Conservation (phyloP, 2,888 invertebrate species). For the Petrolisthes cinctipes region DNA sequence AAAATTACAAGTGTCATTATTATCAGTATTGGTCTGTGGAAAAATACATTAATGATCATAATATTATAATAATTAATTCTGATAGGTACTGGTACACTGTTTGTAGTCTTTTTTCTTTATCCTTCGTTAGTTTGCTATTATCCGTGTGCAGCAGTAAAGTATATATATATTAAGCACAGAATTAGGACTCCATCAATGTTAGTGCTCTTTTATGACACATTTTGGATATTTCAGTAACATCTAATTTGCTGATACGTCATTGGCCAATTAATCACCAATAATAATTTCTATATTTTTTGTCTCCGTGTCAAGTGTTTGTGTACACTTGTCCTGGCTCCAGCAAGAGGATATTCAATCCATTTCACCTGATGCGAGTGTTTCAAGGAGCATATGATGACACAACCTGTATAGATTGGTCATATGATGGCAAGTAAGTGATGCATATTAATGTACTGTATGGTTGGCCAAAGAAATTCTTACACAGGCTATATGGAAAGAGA, state of each 20-base stretch:
- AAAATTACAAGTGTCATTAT: too few species aligned
- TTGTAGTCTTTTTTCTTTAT: not conserved
- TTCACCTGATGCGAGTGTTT: constrained; percentile 85
- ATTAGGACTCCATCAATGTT: not conserved
- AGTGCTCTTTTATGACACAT: not conserved
- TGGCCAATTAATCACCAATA: not conserved
- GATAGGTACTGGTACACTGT: not conserved
- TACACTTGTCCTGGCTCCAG: constrained; percentile 87
- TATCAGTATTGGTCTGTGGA: not conserved
- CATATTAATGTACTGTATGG: not conserved
- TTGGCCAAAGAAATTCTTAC: too few species aligned
- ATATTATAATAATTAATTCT: not conserved
- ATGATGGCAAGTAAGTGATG: constrained; percentile 80
- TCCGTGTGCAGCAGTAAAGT: not conserved
- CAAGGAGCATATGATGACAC: constrained; percentile 86
- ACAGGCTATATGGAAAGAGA: too few species aligned
- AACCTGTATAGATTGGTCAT: constrained; percentile 91
- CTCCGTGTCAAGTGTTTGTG: constrained; percentile 78
- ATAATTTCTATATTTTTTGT: constrained; percentile 26
- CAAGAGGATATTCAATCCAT: constrained; percentile 87
- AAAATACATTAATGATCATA: not conserved
- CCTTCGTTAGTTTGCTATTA: not conserved
- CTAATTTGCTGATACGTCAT: not conserved
- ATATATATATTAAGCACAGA: too few species aligned
- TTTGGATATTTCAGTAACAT: not conserved